A percentile compares a stretch with the other conserved stretches of the same genome.
Evolutionary conservation across 1,140 invertebrate genomes (phyloP).

Genomic region (Macrotrachela quadricornifera): DNA sequence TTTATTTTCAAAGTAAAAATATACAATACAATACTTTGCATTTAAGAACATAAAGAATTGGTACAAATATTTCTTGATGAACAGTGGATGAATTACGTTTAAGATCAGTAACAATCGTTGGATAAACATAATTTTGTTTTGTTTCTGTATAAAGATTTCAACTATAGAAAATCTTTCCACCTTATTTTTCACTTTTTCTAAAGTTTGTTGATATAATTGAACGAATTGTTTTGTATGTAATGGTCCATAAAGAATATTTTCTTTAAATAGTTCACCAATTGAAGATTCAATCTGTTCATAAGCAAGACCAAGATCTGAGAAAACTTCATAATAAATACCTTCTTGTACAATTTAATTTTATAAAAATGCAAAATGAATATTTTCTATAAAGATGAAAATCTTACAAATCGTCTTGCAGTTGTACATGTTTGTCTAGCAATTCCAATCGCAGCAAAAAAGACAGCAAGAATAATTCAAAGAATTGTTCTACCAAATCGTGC

Average conservation of each 20-base stretch:
- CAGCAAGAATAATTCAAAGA: constrained; percentile 30
- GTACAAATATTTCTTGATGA: constrained; percentile 79
- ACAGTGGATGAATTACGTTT: constrained; percentile 58
- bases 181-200: constrained; percentile 49
- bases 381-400: neutral
- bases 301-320: constrained; percentile 49
- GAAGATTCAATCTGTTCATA: constrained; percentile 45
- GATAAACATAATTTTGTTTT: constrained; percentile 75
- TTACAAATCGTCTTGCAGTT: constrained; percentile 31
- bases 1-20: too few relatives aligned
- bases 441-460: constrained; percentile 43
- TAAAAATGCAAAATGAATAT: neutral
- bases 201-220: constrained; percentile 47
- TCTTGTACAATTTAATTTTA: constrained; percentile 31
- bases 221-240: constrained; percentile 61
- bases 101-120: constrained; percentile 73
- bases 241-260: constrained; percentile 66
- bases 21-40: constrained; percentile 17
- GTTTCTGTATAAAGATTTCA: constrained; percentile 57
- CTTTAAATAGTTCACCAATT: constrained; percentile 73
- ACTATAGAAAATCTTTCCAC: constrained; percentile 51
- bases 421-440: constrained; percentile 84
- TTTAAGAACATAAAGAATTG: constrained; percentile 83
- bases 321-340: constrained; percentile 46
- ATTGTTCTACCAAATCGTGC: constrained; percentile 68